Base-by-base conservation (phyloP, 2,888 invertebrate species). In the Trachelus stipa region DNA sequence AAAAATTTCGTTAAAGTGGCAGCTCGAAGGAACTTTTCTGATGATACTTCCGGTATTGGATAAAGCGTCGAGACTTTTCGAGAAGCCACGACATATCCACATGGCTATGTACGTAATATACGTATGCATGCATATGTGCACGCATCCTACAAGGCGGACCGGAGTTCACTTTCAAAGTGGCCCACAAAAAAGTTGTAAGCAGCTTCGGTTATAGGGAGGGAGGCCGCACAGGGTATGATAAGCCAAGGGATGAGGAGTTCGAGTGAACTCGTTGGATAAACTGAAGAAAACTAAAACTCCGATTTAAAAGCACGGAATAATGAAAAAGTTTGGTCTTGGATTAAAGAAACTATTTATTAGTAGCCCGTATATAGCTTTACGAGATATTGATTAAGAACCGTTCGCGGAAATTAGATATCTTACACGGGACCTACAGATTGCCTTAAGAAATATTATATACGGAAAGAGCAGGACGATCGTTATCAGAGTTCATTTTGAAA, bases 331-430 rank as follows among this genome's bases (percentile, higher is more conserved):
- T 79, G 80, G 80, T 82, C 84, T 81, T 83, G 79, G 82, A 83
- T 84, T 83, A 83, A 86, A 83, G 86, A 82, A 84, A 84, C 83
- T 85, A 84, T 86, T 86, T 84, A 76, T 83, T 83, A 78, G 83
- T 81, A 85, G 81, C 77, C 82, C 77, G 34, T 40, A 1, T 15
- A 40, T 4, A 4, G 4, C 15, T 6, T 15, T 15, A 40, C 15
- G 1, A 15, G 15, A 6, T 0, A 40, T 15, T 15, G 6, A 40
- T 40, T 40, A 6, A 1, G 40, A 40, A 15, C 1, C 15, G 6
- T 40, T 40, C 15, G 40, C 35, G 6, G 6, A 40, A 15, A 40
- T 40, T 40, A 15, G 6, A 40, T 40, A 56, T 23, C 23, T 56
- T 23, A 23, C 9, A 56, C 9, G 23, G 9, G 56, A 23, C 9